Evolutionary conservation across 2,888 invertebrate genomes (phyloP).

Genomic region (Drosophila siamana): DNA sequence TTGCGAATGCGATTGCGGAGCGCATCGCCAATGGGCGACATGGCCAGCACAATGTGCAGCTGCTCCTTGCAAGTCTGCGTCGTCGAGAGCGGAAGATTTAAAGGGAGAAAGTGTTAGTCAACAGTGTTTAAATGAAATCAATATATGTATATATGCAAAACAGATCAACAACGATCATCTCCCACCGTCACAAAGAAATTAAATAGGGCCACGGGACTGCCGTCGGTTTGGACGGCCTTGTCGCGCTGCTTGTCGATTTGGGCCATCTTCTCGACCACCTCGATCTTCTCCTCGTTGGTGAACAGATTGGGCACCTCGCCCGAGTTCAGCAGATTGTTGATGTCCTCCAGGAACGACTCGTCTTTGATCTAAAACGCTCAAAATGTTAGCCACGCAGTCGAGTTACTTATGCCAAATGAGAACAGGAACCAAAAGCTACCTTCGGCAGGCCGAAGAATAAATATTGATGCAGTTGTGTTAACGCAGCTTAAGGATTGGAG

Average conservation of each 20-base stretch:
- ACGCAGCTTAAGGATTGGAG: too few relatives aligned
- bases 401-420: background rate
- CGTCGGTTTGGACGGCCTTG: slow-evolving; percentile 95
- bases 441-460: background rate
- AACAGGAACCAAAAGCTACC: background rate
- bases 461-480: slow-evolving; percentile 1
- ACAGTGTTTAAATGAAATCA: background rate
- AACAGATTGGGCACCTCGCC: slow-evolving; percentile 98
- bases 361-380: slow-evolving; percentile 90
- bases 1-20: slow-evolving; percentile 93
- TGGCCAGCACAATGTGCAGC: slow-evolving; percentile 94
- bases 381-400: slow-evolving; percentile 25
- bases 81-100: background rate
- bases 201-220: slow-evolving; percentile 94
- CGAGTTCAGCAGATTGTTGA: slow-evolving; percentile 95
- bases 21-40: slow-evolving; percentile 96
- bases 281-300: slow-evolving; percentile 93
- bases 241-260: slow-evolving; percentile 95
- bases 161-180: slow-evolving; percentile 2
- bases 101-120: background rate
- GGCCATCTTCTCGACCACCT: slow-evolving; percentile 97
- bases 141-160: background rate
- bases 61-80: slow-evolving; percentile 93
- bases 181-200: slow-evolving; percentile 91
- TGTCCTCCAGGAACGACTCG: slow-evolving; percentile 96